phyloP scores from a whole-genome alignment of 2,888 invertebrate species.

The Hypena proboscidalis region DNA sequence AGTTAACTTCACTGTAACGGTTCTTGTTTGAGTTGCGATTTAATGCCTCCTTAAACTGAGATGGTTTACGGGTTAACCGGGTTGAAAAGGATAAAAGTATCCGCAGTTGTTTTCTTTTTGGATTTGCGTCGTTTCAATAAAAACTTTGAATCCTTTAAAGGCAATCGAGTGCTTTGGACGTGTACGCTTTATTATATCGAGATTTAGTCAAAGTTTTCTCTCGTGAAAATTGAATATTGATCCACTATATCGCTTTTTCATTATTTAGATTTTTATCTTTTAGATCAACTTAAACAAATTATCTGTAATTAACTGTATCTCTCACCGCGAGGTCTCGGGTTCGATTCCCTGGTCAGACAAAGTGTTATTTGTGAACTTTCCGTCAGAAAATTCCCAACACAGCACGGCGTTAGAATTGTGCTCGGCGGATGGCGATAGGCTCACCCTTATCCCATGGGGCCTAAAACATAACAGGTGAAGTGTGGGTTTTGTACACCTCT shows the following conservation, averaged over 20 bases:
- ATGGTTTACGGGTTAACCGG: slow-evolving; percentile 84
- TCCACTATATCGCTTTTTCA: slow-evolving; percentile 34
- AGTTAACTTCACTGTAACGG: slow-evolving; percentile 84
- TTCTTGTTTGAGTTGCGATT: slow-evolving; percentile 85
- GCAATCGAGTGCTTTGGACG: slow-evolving; percentile 60
- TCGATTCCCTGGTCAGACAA: too few relatives aligned
- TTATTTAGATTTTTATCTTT: too few relatives aligned
- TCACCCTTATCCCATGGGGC: too few relatives aligned
- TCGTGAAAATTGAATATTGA: slow-evolving; percentile 47
- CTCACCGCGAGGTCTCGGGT: too few relatives aligned
- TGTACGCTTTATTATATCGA: slow-evolving; percentile 51
- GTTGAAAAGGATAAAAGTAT: slow-evolving; percentile 81
- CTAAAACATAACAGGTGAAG: too few relatives aligned
- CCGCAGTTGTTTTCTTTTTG: slow-evolving; percentile 77
- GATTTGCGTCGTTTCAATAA: slow-evolving; percentile 71
- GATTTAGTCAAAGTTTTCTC: slow-evolving; percentile 43
- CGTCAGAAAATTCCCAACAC: too few relatives aligned
- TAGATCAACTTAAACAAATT: too few relatives aligned
- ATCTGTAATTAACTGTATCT: too few relatives aligned
- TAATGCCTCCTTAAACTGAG: slow-evolving; percentile 85
- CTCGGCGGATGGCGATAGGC: too few relatives aligned
- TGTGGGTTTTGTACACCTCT: too few relatives aligned
- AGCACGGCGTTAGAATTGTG: too few relatives aligned
- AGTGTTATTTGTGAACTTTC: too few relatives aligned
- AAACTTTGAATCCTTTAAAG: slow-evolving; percentile 74